Evolutionary conservation across 53 echinoderm and acorn worm species (phyloP), one percentile per base, ranked within the genome.

Genomic region (Crossaster papposus): DNA sequence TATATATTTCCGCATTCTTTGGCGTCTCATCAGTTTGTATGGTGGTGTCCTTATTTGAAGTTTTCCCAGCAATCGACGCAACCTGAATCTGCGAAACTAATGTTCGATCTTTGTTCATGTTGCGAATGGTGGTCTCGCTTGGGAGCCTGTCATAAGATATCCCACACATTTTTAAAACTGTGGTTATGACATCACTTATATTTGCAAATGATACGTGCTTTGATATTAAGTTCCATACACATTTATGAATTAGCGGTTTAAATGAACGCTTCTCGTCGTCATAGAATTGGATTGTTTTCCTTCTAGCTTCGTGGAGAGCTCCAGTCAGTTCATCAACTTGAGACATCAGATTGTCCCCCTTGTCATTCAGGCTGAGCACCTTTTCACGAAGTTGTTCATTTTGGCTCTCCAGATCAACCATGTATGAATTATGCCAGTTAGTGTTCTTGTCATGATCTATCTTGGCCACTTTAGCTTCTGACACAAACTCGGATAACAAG

Each of bases 21-120:
- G 91, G 91, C 2, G 91, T 91, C 64, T 91, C 91, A 79, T 91
- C 91, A 32, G 91, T 85, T 64, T 77, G 77, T 44, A 91, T 51
- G 4, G 91, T 91, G 0, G 91, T 91, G 36, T 91, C 77, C 13
- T 79, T 64, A 36, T 81, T 81, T 0, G 79, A 15, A 70, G 89
- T 30, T 30, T 83, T 85, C 9, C 4, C 24, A 7, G 84, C 91
- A 52, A 91, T 64, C 6, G 83, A 64, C 0, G 90, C 90, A n/a
- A 90, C 64, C 33, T 91, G 91, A n/a, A 91, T 91, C 35, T 85
- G 91, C 14, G 91, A 85, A 30, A 91, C 70, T 18, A 91, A 30
- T 33, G 79, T 78, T 70, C 85, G 33, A 15, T 91, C 91, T 62
- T 91, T 91, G 77, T 91, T 91, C 91, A 91, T 91, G 68, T 77